Evolutionary conservation across 2,113 vertebrate genomes (phyloP).

Genomic region (Seriola rivoliana): DNA sequence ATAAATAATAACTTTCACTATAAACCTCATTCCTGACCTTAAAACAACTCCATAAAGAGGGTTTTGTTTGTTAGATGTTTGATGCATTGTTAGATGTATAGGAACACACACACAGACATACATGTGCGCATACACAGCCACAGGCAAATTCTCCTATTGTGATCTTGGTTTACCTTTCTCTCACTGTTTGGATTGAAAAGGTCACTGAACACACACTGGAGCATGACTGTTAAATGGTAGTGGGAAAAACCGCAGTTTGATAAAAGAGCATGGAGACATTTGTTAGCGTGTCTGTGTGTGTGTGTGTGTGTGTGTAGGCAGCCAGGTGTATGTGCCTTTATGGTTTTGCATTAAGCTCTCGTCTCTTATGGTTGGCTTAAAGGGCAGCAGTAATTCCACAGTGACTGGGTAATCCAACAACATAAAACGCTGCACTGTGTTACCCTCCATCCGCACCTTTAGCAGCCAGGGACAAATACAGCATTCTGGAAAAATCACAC

Average conservation of each 20-base stretch:
- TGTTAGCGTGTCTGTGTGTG: conserved; percentile 1
- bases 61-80: no score
- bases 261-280: not conserved
- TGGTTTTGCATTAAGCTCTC: not conserved
- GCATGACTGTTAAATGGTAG: conserved; percentile 26
- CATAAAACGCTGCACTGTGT: not conserved
- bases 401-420: not conserved
- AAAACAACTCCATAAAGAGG: not conserved
- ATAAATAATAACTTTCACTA: not conserved
- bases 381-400: conserved; percentile 10
- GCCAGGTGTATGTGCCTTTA: conserved; percentile 1
- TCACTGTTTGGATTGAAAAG: conserved; percentile 56
- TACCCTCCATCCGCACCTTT: not conserved
- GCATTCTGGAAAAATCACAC: not conserved
- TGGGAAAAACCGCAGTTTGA: conserved; percentile 14
- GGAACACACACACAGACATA: not conserved
- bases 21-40: not conserved
- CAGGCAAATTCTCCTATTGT: conserved; percentile 14
- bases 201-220: conserved; percentile 49
- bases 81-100: not conserved
- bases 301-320: not conserved
- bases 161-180: not conserved
- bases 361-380: not conserved
- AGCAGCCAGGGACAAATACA: not conserved
- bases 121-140: conserved; percentile 14